Evolutionary conservation across 1,140 invertebrate genomes (phyloP), one percentile per base, ranked within the genome.

Genomic region (Leucophenga varia): DNA sequence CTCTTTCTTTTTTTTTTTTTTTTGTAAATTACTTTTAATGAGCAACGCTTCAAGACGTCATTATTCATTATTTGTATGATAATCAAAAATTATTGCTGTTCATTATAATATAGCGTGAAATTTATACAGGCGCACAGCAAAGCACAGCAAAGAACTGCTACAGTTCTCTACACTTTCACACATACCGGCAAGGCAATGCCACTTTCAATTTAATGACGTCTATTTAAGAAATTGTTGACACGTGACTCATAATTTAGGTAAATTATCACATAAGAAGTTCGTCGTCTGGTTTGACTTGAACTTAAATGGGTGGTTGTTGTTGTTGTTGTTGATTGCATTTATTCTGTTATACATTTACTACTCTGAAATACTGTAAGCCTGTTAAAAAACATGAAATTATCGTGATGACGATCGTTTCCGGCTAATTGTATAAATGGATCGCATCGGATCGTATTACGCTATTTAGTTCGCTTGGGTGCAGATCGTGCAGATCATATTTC

Each of bases 381-480:
- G 55, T 42, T 56, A 18, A 28, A 61, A 67, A 61, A 61, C 61
- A 59, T 61, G 50, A 61, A 67, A 67, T 67, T 67, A 67, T 65
- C 63, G 58, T 67, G 63, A 65, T 63, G 54, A 64, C 55, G 47
- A 65, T 56, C 58, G 49, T 39, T 42, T 32, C 45, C 50, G 36
- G 49, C 59, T 55, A 57, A 52, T 35, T 57, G 32, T 47, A 32
- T 18, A 21, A 18, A 8, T 13, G 21, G 18, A 39, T 13, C 9
- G 14, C 4, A 14, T n/a, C 14, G 3, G 19, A 14, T 38, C 20
- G 25, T 22, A 18, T 8, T 28, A 7, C 6, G 6, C 12, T 28
- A 12, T 28, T 6, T 6, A 44, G 47, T 44, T 19, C 42, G 43
- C 20, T 30, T 13, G 38, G 3, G 28, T 9, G 17, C 34, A 43